Evolutionary conservation across 2,888 invertebrate species (phyloP).

Genomic region (Hydriomena furcata): DNA sequence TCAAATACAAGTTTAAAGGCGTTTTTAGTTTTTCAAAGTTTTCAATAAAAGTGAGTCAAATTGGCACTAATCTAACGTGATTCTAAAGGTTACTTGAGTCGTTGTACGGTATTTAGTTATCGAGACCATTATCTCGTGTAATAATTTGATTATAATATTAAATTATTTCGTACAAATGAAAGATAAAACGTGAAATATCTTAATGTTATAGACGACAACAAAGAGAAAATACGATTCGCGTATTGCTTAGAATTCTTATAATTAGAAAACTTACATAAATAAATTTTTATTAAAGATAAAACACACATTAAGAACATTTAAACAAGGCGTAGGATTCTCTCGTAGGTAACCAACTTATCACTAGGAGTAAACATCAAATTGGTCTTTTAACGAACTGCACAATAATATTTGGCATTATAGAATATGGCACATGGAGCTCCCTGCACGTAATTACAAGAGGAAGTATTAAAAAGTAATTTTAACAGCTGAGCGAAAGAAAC

Average conservation of each 20-base stretch:
- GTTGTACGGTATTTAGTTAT: conserved; percentile 36
- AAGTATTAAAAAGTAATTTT: conserved; percentile 1
- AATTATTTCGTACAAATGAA: conserved; percentile 20
- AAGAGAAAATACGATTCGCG: conserved; percentile 27
- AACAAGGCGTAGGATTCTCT: conserved; percentile 55
- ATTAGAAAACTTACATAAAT: conserved; percentile 50
- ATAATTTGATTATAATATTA: conserved; percentile 12
- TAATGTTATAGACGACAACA: conserved; percentile 20
- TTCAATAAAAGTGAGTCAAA: conserved; percentile 49
- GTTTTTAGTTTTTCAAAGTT: conserved; percentile 44
- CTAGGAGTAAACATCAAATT: conserved; percentile 32
- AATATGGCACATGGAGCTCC: conserved; percentile 15
- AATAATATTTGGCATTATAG: conserved; percentile 21
- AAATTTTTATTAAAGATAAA: conserved; percentile 36
- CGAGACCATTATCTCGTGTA: conserved; percentile 18
- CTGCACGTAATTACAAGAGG: background rate
- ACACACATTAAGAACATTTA: conserved; percentile 46
- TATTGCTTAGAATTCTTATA: conserved; percentile 72
- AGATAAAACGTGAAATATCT: conserved; percentile 15
- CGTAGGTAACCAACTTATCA: conserved; percentile 37
- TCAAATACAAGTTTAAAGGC: conserved; percentile 48
- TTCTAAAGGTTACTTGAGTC: conserved; percentile 33
- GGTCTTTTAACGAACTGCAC: conserved; percentile 32
- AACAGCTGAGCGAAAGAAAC: conserved; percentile 1
- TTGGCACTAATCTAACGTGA: conserved; percentile 33